phyloP scores from a whole-genome alignment of 2,113 vertebrate species.

The Chlorodrepanis virens region DNA sequence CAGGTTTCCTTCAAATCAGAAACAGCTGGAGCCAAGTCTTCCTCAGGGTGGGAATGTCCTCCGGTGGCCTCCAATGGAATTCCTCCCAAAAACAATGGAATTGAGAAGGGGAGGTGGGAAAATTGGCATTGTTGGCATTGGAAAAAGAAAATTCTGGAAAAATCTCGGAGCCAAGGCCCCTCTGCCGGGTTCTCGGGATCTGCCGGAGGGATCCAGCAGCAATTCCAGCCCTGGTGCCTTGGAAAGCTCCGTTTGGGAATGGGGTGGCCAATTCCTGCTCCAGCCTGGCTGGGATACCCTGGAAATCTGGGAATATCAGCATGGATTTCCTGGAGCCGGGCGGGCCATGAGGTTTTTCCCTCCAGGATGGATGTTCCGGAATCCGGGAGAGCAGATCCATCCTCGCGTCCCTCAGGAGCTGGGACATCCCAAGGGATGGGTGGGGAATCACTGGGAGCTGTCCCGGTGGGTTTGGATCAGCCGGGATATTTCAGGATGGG shows the following conservation, averaged over 20 bases:
- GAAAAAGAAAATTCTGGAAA: background rate
- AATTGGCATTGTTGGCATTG: accelerated
- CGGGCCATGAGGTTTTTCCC: background rate
- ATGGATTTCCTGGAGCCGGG: background rate
- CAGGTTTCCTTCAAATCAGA: background rate
- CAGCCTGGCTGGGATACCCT: background rate
- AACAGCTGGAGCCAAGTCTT: background rate
- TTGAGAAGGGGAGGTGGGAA: background rate
- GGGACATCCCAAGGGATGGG: background rate
- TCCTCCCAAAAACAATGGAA: background rate
- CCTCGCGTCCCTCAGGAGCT: background rate
- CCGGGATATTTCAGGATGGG: background rate
- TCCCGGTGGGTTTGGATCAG: accelerated
- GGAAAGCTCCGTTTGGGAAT: accelerated
- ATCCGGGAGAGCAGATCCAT: background rate
- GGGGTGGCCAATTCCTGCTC: background rate
- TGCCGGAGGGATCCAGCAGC: background rate
- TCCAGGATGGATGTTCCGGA: background rate
- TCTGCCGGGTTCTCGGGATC: accelerated
- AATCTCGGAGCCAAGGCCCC: background rate
- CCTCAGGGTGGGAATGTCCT: background rate
- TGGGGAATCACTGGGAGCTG: background rate
- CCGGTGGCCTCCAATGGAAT: background rate
- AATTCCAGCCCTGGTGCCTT: background rate
- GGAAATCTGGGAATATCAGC: background rate